Evolutionary conservation across 2,888 invertebrate species (phyloP).

Genomic region (Halocaridina rubra): DNA sequence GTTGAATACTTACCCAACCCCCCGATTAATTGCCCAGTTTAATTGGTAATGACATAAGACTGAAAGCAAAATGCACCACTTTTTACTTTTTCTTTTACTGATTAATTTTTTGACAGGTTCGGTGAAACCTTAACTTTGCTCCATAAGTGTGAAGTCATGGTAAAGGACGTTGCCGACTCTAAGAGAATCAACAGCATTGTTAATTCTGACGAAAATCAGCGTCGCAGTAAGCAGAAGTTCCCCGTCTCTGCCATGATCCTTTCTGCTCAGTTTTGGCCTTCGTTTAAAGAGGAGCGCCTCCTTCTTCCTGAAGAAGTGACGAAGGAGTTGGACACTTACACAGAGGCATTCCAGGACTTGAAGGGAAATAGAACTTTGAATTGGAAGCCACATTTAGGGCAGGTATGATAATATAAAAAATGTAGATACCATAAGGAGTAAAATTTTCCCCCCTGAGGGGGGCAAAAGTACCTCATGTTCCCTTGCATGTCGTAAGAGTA

Average conservation of each 20-base stretch:
- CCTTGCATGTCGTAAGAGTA: too few relatives aligned
- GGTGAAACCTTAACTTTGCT: slow-evolving; percentile 86
- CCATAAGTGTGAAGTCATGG: slow-evolving; percentile 98
- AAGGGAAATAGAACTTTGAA: slow-evolving; percentile 87
- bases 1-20: too few relatives aligned
- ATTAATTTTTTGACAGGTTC: slow-evolving; percentile 73
- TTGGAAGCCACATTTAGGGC: slow-evolving; percentile 94
- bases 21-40: too few relatives aligned
- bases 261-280: slow-evolving; percentile 99
- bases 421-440: too few relatives aligned
- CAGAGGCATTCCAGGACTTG: slow-evolving; percentile 74
- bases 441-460: too few relatives aligned
- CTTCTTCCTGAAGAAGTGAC: slow-evolving; percentile 85
- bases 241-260: slow-evolving; percentile 87
- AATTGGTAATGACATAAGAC: too few relatives aligned
- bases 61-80: too few relatives aligned
- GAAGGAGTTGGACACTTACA: slow-evolving; percentile 85
- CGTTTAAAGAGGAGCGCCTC: slow-evolving; percentile 92
- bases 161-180: slow-evolving; percentile 96
- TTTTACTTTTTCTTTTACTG: background rate
- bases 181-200: slow-evolving; percentile 90
- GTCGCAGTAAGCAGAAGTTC: slow-evolving; percentile 68
- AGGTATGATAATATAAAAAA: slow-evolving; percentile 72
- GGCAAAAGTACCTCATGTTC: too few relatives aligned
- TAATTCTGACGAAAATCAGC: slow-evolving; percentile 69